Conservation (phyloP, 2,113 vertebrate species). For the Rhynchomys soricoides region DNA sequence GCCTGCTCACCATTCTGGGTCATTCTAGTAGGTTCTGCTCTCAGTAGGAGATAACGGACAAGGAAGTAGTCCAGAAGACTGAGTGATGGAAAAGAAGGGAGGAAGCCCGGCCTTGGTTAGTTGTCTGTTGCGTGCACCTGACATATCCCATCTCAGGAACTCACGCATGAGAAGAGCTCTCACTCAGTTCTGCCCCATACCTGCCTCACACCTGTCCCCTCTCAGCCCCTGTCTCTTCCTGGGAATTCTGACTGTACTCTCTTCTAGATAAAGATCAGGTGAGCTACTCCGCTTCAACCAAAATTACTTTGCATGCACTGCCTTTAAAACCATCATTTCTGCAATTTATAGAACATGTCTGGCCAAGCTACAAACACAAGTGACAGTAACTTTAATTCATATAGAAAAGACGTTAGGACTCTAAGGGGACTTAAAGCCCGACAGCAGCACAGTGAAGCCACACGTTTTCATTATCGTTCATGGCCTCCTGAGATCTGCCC, state of each 20-base stretch:
- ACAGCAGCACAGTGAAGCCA: background rate
- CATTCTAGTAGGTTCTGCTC: background rate
- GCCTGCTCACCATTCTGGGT: background rate
- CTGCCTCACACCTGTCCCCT: background rate
- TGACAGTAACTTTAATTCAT: background rate
- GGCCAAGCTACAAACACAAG: slow-evolving; percentile 24
- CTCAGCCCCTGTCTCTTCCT: background rate
- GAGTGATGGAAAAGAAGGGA: background rate
- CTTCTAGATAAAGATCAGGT: background rate
- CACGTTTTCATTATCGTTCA: background rate
- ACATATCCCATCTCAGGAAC: background rate
- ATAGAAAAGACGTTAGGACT: background rate
- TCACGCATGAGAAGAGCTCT: background rate
- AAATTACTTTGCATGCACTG: background rate
- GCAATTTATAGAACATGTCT: background rate
- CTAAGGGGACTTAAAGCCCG: background rate
- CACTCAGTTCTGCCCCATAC: background rate
- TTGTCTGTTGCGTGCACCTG: background rate
- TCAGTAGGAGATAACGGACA: background rate
- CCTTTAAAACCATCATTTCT: background rate
- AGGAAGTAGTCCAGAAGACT: background rate
- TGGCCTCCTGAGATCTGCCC: background rate
- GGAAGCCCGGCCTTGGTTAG: background rate
- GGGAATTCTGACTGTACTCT: background rate
- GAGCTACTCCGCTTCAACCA: background rate